Conservation (phyloP, 2,797 vertebrate genomes). For the Sebastes flavidus region DNA sequence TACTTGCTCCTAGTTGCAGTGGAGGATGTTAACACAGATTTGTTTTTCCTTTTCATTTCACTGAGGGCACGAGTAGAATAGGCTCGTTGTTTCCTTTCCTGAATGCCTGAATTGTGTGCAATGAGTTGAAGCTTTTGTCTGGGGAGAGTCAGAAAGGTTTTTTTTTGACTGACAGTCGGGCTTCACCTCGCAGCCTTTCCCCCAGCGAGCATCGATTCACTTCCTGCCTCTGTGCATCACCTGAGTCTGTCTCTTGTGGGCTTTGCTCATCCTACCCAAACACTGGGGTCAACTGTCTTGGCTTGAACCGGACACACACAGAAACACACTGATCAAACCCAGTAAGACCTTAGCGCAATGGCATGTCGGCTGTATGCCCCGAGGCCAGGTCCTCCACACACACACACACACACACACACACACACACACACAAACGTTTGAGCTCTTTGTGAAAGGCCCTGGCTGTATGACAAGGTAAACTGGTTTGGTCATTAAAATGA, state of each 20-base stretch:
- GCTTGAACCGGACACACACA: constrained; percentile 68
- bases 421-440: constrained; percentile 44
- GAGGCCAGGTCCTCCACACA: constrained; percentile 46
- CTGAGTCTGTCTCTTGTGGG: constrained; percentile 51
- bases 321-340: constrained; percentile 68
- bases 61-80: constrained; percentile 33
- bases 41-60: constrained; percentile 56
- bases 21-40: constrained; percentile 63
- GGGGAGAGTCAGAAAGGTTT: constrained; percentile 35
- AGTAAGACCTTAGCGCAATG: constrained; percentile 58
- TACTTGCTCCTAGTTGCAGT: constrained; percentile 47
- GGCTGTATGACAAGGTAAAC: constrained; percentile 56
- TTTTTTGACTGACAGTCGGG: constrained; percentile 72
- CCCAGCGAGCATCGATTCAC: constrained; percentile 51
- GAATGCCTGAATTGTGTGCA: constrained; percentile 38
- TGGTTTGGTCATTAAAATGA: constrained; percentile 47
- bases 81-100: constrained; percentile 40
- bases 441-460: constrained; percentile 39
- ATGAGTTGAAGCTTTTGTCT: constrained; percentile 59
- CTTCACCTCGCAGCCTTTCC: constrained; percentile 60
- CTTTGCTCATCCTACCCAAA: constrained; percentile 58
- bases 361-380: constrained; percentile 64
- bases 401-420: constrained; percentile 17
- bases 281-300: constrained; percentile 66
- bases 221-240: constrained; percentile 59